Base-by-base conservation (phyloP, 2,888 invertebrate genomes). In the Platycnemis pennipes region DNA sequence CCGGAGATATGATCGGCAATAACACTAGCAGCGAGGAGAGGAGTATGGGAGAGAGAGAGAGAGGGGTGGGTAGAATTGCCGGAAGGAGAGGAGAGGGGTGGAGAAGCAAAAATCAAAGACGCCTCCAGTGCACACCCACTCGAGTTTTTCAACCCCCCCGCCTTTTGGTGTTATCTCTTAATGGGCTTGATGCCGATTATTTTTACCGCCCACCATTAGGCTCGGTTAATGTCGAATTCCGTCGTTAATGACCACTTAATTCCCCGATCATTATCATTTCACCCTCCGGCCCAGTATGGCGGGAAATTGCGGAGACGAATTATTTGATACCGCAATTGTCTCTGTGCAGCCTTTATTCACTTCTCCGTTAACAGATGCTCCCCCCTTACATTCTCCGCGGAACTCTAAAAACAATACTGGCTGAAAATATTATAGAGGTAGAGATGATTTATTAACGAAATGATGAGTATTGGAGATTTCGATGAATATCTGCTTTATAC, bases 1-100 rank as follows among this genome's bases (percentile, higher is more conserved):
- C 31, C 16, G n/a, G 77, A 77, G 77, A 77, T 77, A 77, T 26
- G 31, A 77, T 77, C 77, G 77, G 77, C 77, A 77, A 77, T 77
- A 77, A 77, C 77, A 77, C 77, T 77, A 37, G 77, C 77, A 37
- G 37, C 37, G 37, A 11, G 77, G 31, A 11, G 77, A 37, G 11
- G 16, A 16, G 77, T 31, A 11, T n/a, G 22, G 22, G 63, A 4
- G 63, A n/a, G n/a, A 63, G 77, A 77, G 77, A 0, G 31, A 26
- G 26, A 22, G 5, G n/a, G 11, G 7, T 77, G 49, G n/a, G n/a
- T n/a, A n/a, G n/a, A n/a, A n/a, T n/a, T n/a, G n/a, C n/a, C n/a
- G n/a, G n/a, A n/a, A n/a, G n/a, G n/a, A n/a, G n/a, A n/a, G n/a
- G n/a, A n/a, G n/a, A 49, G 49, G 49, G 3, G 49, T 11, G 31